These are phyloP conservation scores for cat (Felis catus) DNA, from an alignment of 2,113 vertebrate genomes.

Conservation along the genomic window DNA sequence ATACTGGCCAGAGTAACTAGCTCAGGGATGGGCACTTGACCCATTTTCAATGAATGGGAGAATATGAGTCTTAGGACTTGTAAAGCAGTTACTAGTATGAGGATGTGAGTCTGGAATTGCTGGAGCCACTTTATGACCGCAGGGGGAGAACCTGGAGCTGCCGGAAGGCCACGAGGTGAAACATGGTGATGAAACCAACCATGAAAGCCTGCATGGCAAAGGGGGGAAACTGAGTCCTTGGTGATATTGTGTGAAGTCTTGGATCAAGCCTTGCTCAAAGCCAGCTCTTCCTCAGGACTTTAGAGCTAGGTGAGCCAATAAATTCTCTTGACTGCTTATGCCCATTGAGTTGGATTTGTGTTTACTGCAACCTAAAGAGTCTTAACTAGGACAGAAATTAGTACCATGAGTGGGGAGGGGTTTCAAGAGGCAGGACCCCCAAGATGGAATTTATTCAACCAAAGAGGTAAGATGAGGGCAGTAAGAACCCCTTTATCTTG, in stretches of 20 bases:
- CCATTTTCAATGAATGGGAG: background rate
- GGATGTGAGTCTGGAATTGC: background rate
- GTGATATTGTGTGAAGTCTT: background rate
- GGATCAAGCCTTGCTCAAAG: background rate
- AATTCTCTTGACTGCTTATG: background rate
- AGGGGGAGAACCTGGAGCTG: background rate
- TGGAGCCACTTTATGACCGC: background rate
- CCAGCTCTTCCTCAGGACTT: conserved; percentile 11
- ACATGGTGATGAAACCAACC: background rate
- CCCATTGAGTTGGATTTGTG: background rate
- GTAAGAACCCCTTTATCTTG: background rate
- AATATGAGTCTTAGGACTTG: background rate
- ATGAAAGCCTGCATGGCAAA: background rate
- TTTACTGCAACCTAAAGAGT: background rate
- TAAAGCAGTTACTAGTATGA: background rate
- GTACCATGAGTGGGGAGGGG: background rate
- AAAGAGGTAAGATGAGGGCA: background rate
- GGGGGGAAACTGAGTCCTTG: background rate
- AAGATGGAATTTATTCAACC: background rate
- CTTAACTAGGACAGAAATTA: background rate
- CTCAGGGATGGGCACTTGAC: background rate
- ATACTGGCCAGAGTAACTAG: background rate
- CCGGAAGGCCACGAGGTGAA: background rate
- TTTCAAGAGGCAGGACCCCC: background rate
- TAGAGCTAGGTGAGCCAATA: background rate